Conservation (phyloP, 2,888 invertebrate species). For the Cheilosia variabilis region DNA sequence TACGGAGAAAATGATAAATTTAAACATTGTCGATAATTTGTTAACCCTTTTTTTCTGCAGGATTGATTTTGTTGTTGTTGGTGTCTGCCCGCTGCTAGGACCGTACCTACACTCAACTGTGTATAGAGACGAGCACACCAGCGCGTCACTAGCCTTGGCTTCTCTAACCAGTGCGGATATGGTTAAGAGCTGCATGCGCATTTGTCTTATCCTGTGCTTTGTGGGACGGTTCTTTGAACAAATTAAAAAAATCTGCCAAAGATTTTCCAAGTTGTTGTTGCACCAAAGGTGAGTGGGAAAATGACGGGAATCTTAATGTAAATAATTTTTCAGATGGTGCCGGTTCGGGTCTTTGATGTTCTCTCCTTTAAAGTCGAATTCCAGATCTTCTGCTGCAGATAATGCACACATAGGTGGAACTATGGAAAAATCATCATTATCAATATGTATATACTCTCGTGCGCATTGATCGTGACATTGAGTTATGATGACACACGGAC, state of each 20-base stretch:
- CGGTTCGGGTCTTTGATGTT: constrained; percentile 57
- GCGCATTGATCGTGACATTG: constrained; percentile 58
- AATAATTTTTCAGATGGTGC: constrained; percentile 20
- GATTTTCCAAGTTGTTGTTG: constrained; percentile 22
- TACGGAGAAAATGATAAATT: constrained; percentile 72
- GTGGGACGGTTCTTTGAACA: constrained; percentile 35
- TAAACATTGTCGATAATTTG: constrained; percentile 73
- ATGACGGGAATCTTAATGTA: constrained; percentile 53
- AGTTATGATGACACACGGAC: constrained; percentile 63
- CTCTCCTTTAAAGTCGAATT: constrained; percentile 54
- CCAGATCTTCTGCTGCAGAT: constrained; percentile 58
- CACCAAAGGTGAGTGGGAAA: constrained; percentile 45
- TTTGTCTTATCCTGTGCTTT: constrained; percentile 15
- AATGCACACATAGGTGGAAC: constrained; percentile 1
- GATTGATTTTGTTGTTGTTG: constrained; percentile 59
- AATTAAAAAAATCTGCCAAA: constrained; percentile 23
- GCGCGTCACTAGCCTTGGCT: constrained; percentile 1
- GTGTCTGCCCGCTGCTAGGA: constrained; percentile 20
- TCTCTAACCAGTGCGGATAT: constrained; percentile 29
- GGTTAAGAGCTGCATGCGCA: constrained; percentile 9
- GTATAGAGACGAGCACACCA: constrained; percentile 21
- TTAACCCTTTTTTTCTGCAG: constrained; percentile 58
- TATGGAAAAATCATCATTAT: constrained; percentile 50
- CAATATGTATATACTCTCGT: constrained; percentile 10
- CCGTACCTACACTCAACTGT: constrained; percentile 6